Conservation (phyloP, 1,140 invertebrate genomes). For the Gryllus bimaculatus region DNA sequence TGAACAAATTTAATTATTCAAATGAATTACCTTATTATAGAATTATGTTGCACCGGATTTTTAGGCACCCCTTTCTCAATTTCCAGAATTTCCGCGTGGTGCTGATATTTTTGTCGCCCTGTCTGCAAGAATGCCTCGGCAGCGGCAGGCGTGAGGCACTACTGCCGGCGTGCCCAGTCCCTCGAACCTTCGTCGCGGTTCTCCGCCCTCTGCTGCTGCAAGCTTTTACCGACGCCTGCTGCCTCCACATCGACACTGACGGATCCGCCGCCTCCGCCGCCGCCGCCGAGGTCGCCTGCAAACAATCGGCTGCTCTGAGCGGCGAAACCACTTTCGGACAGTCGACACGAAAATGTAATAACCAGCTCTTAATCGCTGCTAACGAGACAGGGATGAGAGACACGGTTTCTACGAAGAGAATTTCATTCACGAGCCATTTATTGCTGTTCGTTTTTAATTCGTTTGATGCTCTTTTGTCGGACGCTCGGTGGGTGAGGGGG, state of each 20-base stretch:
- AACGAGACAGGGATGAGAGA: not conserved
- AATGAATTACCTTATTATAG: too few species aligned
- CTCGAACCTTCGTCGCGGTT: not conserved
- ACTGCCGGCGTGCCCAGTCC: not conserved
- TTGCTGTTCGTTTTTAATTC: not conserved
- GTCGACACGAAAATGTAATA: not conserved
- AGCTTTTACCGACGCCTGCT: not conserved
- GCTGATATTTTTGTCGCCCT: too few species aligned
- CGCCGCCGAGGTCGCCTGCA: not conserved
- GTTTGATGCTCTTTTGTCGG: not conserved
- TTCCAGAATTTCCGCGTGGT: too few species aligned
- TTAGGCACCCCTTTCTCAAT: too few species aligned
- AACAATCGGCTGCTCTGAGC: not conserved
- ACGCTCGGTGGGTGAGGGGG: not conserved
- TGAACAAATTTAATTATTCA: too few species aligned
- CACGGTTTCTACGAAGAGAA: not conserved
- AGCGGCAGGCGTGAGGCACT: not conserved
- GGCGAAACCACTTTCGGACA: not conserved
- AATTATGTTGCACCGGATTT: too few species aligned
- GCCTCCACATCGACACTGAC: not conserved
- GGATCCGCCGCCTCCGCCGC: not conserved
- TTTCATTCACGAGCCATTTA: not conserved
- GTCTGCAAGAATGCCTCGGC: too few species aligned
- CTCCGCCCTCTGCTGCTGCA: not conserved
- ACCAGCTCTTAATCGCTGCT: not conserved